Base-by-base conservation (phyloP, 2,888 invertebrate species). In the Agrilus mali region DNA sequence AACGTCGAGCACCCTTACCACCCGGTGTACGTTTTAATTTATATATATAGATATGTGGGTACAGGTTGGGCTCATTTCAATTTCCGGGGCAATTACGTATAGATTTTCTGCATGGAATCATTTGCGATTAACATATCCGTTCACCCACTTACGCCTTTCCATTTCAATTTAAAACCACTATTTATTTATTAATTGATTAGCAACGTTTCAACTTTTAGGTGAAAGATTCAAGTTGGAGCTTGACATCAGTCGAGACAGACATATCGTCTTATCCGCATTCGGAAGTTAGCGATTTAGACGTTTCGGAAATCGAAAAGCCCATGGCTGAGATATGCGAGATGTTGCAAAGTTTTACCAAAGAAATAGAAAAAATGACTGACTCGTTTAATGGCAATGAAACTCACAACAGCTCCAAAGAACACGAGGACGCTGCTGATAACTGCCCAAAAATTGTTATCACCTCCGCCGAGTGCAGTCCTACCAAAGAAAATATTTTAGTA, bases 1-100 rank as follows among this genome's bases (percentile, higher is more conserved):
- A 56, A 38, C 49, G 50, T 35, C 44, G 49, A 40, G 55, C 56
- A 6, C 56, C 56, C 10, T 43, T 53, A 27, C 56, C 56, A 4
- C 55, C 56, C 35, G 46, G 47, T n/a, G 41, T 49, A 43, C 45
- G 48, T 41, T 33, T 17, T 42, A 36, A 33, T 2, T 16, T 14
- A 12, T 12, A 10, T 7, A 16, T 32, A 15, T 3, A 13, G n/a
- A n/a, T n/a, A n/a, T n/a, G n/a, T n/a, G n/a, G n/a, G n/a, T n/a
- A n/a, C n/a, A 20, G 6, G 22, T 27, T 27, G 27, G 27, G 27
- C 10, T 27, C 10, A 27, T 27, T 27, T 10, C 27, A 10, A 27
- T 27, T 27, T 27, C 27, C 27, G 27, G 27, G 10, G 27, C 5
- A 27, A 27, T 27, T 27, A 20, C n/a, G n/a, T 20, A 27, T 27